Conservation (phyloP, 2,888 invertebrate genomes). For the Endotricha flammealis region DNA sequence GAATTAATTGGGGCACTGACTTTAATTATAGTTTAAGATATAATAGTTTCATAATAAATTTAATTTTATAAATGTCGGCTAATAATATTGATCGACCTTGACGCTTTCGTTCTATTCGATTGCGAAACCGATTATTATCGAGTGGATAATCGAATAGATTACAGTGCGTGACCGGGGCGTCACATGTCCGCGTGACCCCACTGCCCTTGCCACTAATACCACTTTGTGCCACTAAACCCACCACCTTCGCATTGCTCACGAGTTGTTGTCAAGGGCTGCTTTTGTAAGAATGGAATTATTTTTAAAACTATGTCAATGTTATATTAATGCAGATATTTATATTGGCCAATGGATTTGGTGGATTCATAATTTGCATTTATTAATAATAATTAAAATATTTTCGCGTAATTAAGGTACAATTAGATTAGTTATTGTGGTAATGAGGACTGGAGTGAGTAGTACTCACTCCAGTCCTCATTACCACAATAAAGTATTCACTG, state of each 20-base stretch:
- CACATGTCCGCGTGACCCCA: slow-evolving; percentile 54
- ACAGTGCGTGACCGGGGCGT: slow-evolving; percentile 54
- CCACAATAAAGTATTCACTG: too few species aligned
- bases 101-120: slow-evolving; percentile 35
- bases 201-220: slow-evolving; percentile 44
- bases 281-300: slow-evolving; percentile 25
- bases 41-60: slow-evolving; percentile 26
- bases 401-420: too few species aligned
- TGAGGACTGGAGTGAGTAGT: too few species aligned
- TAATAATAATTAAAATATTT: too few species aligned
- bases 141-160: slow-evolving; percentile 21
- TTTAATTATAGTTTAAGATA: slow-evolving; percentile 46
- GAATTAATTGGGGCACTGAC: slow-evolving; percentile 54
- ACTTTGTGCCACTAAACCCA: slow-evolving; percentile 5
- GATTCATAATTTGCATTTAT: too few species aligned
- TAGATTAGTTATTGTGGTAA: too few species aligned
- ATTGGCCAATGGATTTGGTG: too few species aligned
- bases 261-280: slow-evolving; percentile 21
- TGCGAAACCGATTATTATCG: slow-evolving; percentile 33
- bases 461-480: too few species aligned
- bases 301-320: slow-evolving; percentile 27
- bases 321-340: slow-evolving; percentile 9
- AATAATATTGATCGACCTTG: slow-evolving; percentile 32
- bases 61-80: slow-evolving; percentile 28
- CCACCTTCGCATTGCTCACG: slow-evolving; percentile 16